Percentiles rank a stretch among this genome's conserved stretches.
Evolutionary conservation across 2,797 vertebrate genomes (phyloP).

Genomic region (Coccyzus lansbergi): DNA sequence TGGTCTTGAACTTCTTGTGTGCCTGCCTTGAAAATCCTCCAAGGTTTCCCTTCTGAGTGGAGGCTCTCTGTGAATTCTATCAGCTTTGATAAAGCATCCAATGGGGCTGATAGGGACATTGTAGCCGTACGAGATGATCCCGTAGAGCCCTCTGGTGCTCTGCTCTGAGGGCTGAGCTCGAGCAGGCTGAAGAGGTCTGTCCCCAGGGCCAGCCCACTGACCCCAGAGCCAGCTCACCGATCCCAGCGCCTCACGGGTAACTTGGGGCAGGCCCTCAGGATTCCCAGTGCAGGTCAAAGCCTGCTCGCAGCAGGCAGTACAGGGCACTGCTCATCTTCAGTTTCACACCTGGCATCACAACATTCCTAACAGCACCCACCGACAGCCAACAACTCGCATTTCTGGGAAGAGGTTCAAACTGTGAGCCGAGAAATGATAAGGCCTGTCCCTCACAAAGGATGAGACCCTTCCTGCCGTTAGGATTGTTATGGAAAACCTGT

Average conservation of each 20-base stretch:
- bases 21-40: background rate
- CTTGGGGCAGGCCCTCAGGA: background rate
- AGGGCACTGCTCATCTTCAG: background rate
- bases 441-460: background rate
- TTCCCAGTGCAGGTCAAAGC: conserved; percentile 13
- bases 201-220: too few species aligned
- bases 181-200: background rate
- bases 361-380: background rate
- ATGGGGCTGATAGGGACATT: background rate
- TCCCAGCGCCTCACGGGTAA: background rate
- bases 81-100: background rate
- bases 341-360: conserved; percentile 11
- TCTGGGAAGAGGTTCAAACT: background rate
- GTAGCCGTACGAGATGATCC: background rate
- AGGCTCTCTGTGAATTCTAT: background rate
- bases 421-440: background rate
- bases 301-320: background rate
- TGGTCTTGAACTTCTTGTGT: background rate
- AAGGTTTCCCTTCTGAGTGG: background rate
- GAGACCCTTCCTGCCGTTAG: background rate
- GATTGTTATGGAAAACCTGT: background rate
- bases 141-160: background rate
- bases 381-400: background rate
- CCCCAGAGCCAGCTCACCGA: background rate
- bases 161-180: background rate